Base-by-base conservation (phyloP, 2,113 vertebrate genomes). In the Dicerorhinus sumatrensis region DNA sequence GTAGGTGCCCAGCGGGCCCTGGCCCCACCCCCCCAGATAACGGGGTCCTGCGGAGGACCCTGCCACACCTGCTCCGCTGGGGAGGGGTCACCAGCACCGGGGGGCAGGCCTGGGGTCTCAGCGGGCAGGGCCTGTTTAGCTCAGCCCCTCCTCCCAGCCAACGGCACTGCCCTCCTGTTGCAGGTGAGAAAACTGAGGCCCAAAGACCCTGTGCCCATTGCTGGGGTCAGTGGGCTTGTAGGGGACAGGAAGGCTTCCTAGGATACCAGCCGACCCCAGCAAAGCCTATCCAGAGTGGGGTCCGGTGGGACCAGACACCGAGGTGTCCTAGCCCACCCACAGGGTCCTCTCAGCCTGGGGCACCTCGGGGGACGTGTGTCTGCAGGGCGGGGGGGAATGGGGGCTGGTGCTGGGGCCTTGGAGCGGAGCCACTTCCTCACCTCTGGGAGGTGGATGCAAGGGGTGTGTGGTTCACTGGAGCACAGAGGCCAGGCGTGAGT, bases 401-500 rank as follows among this genome's bases (percentile, higher is more conserved):
- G 42, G 21, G 51, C 72, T 13, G 36, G 29, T 16, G 4, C 27
- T 2, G 1, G 31, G 14, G 29, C 20, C 39, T 17, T 33, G 36
- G 8, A 9, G 27, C 31, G 3, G 27, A 60, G 13, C 33, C 72
- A 42, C 21, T 33, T 80, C 39, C 65, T 33, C 80, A 33, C 31
- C 36, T 4, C 0, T 5, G 3, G 4, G 46, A 33, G 48, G 4
- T 14, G 17, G 56, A 36, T 58, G 82, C 54, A 0, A 0, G 65
- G 51, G 12, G 4, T 0, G 5, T 0, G 14, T 27, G 51, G 33
- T 79, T 3, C 0, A 31, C 81, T 8, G 31, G 85, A 25, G 65
- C 27, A 12, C 56, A 16, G 46, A 5, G 36, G 48, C 23, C 29
- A 29, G 33, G 48, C 9, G 8, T 2, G 5, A 29, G 63, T 0